Conservation (phyloP, 2,888 invertebrate species). For the Rotaria sp. region DNA sequence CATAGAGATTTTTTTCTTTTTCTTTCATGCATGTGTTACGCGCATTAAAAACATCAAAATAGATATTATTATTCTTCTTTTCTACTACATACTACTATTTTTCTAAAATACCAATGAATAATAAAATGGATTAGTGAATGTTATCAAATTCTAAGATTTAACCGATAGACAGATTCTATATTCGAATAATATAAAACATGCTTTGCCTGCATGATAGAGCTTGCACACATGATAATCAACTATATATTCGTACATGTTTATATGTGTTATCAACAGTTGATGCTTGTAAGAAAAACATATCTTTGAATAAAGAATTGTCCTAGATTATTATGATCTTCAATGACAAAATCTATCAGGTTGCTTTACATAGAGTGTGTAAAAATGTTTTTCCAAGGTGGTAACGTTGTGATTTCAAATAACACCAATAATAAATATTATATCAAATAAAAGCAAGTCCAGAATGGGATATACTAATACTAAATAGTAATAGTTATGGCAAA, state of each 20-base stretch:
- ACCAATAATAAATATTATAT: too few species aligned
- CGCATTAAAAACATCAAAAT: background rate
- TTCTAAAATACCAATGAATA: too few species aligned
- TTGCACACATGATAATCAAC: background rate
- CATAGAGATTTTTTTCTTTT: background rate
- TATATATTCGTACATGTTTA: background rate
- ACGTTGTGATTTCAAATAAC: too few species aligned
- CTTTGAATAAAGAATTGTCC: background rate
- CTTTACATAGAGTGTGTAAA: too few species aligned
- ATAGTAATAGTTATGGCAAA: too few species aligned
- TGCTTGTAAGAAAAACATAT: background rate
- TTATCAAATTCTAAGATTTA: background rate
- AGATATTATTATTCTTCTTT: background rate
- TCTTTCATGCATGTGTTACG: too few species aligned
- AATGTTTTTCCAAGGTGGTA: too few species aligned
- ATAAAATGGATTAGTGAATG: too few species aligned
- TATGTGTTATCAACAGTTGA: background rate
- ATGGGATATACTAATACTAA: too few species aligned
- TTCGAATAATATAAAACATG: background rate
- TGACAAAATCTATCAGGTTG: background rate
- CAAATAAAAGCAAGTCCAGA: too few species aligned
- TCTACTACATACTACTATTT: too few species aligned
- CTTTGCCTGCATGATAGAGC: background rate
- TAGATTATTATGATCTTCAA: background rate
- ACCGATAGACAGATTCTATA: background rate